Base-by-base conservation (phyloP, 2,113 vertebrate genomes). In the Coracopsis vasa region DNA sequence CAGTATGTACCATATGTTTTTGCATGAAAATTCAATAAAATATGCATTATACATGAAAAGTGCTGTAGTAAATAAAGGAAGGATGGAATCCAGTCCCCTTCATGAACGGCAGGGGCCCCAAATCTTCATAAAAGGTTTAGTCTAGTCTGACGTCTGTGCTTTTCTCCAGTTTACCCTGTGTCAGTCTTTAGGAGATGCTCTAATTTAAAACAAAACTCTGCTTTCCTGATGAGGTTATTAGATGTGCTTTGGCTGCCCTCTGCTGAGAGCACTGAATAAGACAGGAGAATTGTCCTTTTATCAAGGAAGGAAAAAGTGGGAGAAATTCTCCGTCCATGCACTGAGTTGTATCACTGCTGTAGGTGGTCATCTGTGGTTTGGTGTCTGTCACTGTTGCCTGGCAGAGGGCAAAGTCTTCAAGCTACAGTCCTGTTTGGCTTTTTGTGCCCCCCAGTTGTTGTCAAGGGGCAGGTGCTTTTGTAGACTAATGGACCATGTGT, bases 231-330 rank as follows among this genome's bases (percentile, higher is more conserved):
- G 19, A 44, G 48, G 27, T 51, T 90, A 53, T 97, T 96, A 6
- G 8, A 60, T 94, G 80, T 88, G 48, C 96, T 75, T 95, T 75
- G 97, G 95, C 98, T 98, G 98, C 98, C 98, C 97, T 97, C 98
- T 98, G 92, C 97, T 98, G 98, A 97, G 50, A 56, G 62, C 31
- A 64, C 15, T 37, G 62, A 81, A 87, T 85, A 94, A 88, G 50
- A 35, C 92, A 78, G 19, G 33, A n/a, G 28, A 73, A 58, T 77
- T 25, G 16, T 58, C 54, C 41, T 27, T 71, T 87, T 61, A 29
- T 50, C 12, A 7, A 54, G 81, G 77, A 65, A 53, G 19, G 6
- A 31, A 69, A 15, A 18, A 33, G 56, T 53, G 54, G 29, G 51
- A 56, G 39, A 67, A 88, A 88, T 44, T 37, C 33, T 20, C 35